A percentile compares a stretch with the other conserved stretches of the same genome.
phyloP scores from a whole-genome alignment of 2,797 vertebrate species.

The Lerista edwardsae region DNA sequence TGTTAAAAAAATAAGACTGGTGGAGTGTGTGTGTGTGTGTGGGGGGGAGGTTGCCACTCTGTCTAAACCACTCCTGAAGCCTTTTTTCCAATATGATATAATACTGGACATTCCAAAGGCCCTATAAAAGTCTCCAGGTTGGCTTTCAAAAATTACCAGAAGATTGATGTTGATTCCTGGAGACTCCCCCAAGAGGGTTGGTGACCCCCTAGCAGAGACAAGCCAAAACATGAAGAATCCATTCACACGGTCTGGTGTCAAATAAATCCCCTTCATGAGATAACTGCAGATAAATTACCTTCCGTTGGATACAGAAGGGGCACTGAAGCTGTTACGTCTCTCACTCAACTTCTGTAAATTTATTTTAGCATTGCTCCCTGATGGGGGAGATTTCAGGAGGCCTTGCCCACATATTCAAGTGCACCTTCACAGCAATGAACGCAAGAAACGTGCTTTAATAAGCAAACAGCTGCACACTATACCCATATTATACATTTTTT shows the following conservation, averaged over 20 bases:
- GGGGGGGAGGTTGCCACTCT: too few species aligned
- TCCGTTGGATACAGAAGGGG: neutral
- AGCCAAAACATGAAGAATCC: neutral
- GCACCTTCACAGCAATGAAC: too few species aligned
- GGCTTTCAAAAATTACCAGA: too few species aligned
- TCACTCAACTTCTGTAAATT: neutral
- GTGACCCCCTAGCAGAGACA: neutral
- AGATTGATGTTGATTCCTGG: neutral
- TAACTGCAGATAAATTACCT: neutral
- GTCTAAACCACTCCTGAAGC: too few species aligned
- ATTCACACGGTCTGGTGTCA: neutral
- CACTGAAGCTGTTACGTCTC: too few species aligned
- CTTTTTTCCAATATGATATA: too few species aligned
- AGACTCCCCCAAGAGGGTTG: neutral
- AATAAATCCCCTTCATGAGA: neutral
- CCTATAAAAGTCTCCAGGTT: too few species aligned
- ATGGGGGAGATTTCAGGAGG: neutral
- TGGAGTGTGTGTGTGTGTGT: too few species aligned
- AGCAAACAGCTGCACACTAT: neutral
- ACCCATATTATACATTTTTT: neutral
- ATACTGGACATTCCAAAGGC: too few species aligned
- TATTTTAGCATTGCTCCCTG: neutral
- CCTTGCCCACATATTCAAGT: neutral
- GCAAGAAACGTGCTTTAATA: neutral
- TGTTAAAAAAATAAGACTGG: too few species aligned